phyloP scores from a whole-genome alignment of 2,888 invertebrate genomes.

The Agriopis marginaria region DNA sequence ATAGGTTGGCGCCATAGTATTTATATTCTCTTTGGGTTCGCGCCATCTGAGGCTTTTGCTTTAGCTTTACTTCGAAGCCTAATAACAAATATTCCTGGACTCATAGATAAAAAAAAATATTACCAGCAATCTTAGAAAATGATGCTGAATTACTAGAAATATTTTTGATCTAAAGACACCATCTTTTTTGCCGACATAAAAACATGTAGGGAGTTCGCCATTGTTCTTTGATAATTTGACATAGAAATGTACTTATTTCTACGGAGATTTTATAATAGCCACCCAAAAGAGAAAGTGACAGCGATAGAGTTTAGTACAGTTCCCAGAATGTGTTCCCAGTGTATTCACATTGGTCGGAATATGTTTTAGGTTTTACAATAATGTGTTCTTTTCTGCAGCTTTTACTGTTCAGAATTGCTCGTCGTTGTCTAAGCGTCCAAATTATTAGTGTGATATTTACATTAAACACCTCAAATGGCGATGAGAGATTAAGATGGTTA shows the following conservation, averaged over 20 bases:
- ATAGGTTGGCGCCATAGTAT: too few species aligned
- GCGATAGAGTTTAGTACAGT: constrained; percentile 16
- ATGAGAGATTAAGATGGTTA: constrained; percentile 59
- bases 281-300: constrained; percentile 18
- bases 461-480: constrained; percentile 63
- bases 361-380: constrained; percentile 1
- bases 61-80: too few species aligned
- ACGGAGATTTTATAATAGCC: constrained; percentile 3
- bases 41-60: too few species aligned
- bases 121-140: too few species aligned
- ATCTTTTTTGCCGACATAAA: too few species aligned
- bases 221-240: neutral
- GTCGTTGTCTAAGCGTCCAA: constrained; percentile 68
- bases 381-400: neutral
- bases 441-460: constrained; percentile 70
- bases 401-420: neutral
- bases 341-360: constrained; percentile 9
- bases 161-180: too few species aligned
- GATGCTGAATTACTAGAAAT: too few species aligned
- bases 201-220: too few species aligned
- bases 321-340: neutral
- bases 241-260: constrained; percentile 8
- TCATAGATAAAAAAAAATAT: too few species aligned
- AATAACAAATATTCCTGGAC: too few species aligned
- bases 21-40: too few species aligned